Percentiles rank a stretch among this genome's conserved stretches.
Conservation (phyloP, 2,113 vertebrate genomes). For the Mustela lutreola region DNA sequence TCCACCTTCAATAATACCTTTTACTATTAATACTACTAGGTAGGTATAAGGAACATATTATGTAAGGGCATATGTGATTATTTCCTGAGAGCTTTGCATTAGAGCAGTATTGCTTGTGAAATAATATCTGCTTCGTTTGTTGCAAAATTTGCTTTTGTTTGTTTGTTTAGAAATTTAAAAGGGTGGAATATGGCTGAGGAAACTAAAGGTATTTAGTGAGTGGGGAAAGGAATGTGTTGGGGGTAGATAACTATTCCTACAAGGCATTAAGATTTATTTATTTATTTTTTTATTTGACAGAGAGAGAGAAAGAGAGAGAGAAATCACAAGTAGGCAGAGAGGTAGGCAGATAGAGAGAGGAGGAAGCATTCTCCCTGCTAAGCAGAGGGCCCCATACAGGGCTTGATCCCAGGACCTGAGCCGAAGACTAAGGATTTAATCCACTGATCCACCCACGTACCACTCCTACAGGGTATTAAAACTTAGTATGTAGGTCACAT, state of each 20-base stretch:
- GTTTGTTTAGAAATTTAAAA: conserved; percentile 14
- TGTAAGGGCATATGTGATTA: not conserved
- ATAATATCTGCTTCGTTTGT: not conserved
- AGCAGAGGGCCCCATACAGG: too few species aligned
- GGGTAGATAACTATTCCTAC: not conserved
- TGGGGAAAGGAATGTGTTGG: not conserved
- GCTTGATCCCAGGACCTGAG: too few species aligned
- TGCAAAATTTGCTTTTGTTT: not conserved
- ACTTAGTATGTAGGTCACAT: not conserved
- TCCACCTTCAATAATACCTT: not conserved
- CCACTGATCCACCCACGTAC: too few species aligned
- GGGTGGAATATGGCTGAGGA: not conserved
- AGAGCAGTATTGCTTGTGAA: conserved; percentile 39
- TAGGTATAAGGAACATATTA: not conserved
- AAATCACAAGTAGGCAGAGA: too few species aligned
- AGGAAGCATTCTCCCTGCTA: too few species aligned
- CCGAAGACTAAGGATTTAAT: too few species aligned
- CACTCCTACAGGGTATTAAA: not conserved
- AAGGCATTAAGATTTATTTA: not conserved
- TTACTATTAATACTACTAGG: conserved; percentile 2
- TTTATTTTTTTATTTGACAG: too few species aligned
- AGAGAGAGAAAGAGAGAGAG: too few species aligned
- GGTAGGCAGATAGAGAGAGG: too few species aligned
- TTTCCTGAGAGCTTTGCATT: not conserved
- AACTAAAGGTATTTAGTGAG: not conserved